Evolutionary conservation across 1,140 invertebrate genomes (phyloP).

Genomic region (Calliopsis andreniformis): DNA sequence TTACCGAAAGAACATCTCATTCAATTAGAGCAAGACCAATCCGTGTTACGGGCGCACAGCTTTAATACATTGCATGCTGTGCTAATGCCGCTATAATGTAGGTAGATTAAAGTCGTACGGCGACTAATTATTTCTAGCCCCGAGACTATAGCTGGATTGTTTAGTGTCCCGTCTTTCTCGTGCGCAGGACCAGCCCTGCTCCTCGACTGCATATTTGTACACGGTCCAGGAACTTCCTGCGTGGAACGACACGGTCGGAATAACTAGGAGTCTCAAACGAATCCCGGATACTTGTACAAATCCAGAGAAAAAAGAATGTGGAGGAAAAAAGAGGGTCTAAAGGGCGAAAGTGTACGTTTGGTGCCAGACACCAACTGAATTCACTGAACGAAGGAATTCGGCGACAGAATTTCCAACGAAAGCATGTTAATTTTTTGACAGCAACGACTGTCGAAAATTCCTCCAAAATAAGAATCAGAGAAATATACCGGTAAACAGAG

Average conservation of each 20-base stretch:
- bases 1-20: background rate
- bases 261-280: conserved; percentile 42
- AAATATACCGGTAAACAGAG: no score
- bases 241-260: conserved; percentile 34
- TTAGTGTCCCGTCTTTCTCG: background rate
- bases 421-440: no score
- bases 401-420: no score
- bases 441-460: no score
- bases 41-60: background rate
- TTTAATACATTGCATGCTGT: conserved; percentile 14
- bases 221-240: conserved; percentile 29
- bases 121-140: conserved; percentile 36
- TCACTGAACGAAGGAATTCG: conserved; percentile 21
- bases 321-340: background rate
- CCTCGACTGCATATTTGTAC: conserved; percentile 18
- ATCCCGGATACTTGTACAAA: conserved; percentile 23
- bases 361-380: conserved; percentile 29
- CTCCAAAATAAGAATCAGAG: no score
- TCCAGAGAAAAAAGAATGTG: background rate
- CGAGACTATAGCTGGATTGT: conserved; percentile 13
- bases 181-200: background rate
- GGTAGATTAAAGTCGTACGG: conserved; percentile 25
- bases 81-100: conserved; percentile 13
- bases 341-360: background rate
- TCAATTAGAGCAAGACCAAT: conserved; percentile 10